Percentiles rank a stretch among this genome's conserved stretches.
Conservation (phyloP, 64 coral and sea anemone species). For the Trachythela sp. region DNA sequence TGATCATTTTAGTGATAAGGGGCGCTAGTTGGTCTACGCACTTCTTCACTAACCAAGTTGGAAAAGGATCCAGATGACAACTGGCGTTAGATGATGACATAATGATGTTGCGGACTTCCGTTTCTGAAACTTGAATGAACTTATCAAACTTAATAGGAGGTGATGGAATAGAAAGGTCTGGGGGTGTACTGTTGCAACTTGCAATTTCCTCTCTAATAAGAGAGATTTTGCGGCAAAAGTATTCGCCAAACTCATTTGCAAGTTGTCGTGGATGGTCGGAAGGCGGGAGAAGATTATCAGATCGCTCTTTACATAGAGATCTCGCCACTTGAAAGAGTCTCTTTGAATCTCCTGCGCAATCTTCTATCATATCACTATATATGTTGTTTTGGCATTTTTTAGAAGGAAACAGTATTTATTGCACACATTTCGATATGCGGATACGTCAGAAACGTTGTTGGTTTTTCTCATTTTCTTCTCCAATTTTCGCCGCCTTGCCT, state of each 20-base stretch:
- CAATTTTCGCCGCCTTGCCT: background rate
- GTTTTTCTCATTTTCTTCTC: background rate
- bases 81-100: background rate
- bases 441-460: background rate
- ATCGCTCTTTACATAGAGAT: conserved; percentile 18
- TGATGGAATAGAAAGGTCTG: too few relatives aligned
- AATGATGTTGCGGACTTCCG: background rate
- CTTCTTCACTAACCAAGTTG: too few relatives aligned
- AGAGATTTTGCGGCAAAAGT: background rate
- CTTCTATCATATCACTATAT: background rate
- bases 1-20: too few relatives aligned
- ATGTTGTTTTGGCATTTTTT: background rate
- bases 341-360: too few relatives aligned
- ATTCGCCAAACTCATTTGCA: conserved; percentile 10
- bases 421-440: background rate
- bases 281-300: conserved; percentile 19
- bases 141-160: background rate
- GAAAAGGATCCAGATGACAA: conserved; percentile 20
- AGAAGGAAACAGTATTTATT: background rate
- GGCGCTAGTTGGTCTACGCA: too few relatives aligned
- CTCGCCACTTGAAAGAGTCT: conserved; percentile 10
- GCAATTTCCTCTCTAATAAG: background rate
- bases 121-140: too few relatives aligned
- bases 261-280: background rate
- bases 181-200: background rate